Evolutionary conservation across 2,888 invertebrate genomes (phyloP), one percentile per base, ranked within the genome.

Genomic region (Brenthis ino): DNA sequence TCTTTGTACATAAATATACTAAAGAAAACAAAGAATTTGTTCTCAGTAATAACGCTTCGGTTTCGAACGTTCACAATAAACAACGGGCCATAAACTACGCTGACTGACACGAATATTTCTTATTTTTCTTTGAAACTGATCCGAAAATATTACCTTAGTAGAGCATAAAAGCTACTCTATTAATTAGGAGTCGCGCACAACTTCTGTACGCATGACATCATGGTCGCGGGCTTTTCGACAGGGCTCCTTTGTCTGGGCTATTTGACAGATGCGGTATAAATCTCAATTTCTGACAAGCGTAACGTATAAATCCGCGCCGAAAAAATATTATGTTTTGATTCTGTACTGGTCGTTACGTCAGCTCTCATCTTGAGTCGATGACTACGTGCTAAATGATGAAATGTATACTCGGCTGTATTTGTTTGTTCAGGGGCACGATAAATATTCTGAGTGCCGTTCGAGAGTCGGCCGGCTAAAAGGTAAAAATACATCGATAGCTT

Each of bases 231-330:
- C 80, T 83, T 83, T 84, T 82, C 80, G 77, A 89, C 87, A 90
- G 87, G 79, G 84, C 80, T 80, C 78, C 91, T 91, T 92, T 93
- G 91, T 92, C 83, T 78, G 78, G 24, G 54, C 48, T 63, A 61
- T 51, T 71, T 85, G 86, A 86, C 87, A 89, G 87, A 85, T 81
- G 82, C 82, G 85, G 82, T 84, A 87, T 92, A 92, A 91, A 93
- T 93, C 88, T 86, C 79, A 71, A 68, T 75, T 74, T 80, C 78
- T 88, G 92, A 89, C 92, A 91, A 82, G 80, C 85, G 80, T 82
- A 80, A 84, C 81, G 78, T 83, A 85, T 84, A 84, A 87, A 85
- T 84, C 83, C 80, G 79, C 82, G 82, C 78, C 76, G 78, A 79
- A 80, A 81, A 83, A 88, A 88, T 88, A 87, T 85, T 87, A 87